phyloP scores from a whole-genome alignment of 2,888 invertebrate species.

The Brenthis ino region DNA sequence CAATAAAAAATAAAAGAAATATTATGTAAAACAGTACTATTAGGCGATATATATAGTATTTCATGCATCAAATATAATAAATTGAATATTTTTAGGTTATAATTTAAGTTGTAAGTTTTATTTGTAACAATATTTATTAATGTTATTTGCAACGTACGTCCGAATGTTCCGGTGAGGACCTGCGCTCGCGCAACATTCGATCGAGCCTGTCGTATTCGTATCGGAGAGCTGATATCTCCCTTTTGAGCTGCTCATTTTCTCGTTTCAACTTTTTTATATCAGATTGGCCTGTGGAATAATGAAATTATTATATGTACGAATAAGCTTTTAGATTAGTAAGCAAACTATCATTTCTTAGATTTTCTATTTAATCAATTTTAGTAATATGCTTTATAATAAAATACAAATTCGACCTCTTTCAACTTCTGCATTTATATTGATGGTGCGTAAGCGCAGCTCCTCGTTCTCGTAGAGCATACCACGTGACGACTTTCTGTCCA shows the following conservation, averaged over 20 bases:
- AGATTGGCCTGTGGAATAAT: slow-evolving; percentile 86
- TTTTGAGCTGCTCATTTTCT: slow-evolving; percentile 93
- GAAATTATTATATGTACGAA: neutral
- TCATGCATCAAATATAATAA: too few species aligned
- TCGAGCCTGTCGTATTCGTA: slow-evolving; percentile 95
- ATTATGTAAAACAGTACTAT: too few species aligned
- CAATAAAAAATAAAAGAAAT: too few species aligned
- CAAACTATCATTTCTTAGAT: too few species aligned
- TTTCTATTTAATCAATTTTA: too few species aligned
- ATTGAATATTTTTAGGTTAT: neutral
- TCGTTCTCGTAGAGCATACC: slow-evolving; percentile 98
- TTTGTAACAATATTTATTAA: slow-evolving; percentile 1
- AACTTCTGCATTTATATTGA: slow-evolving; percentile 95
- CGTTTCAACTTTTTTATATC: slow-evolving; percentile 94
- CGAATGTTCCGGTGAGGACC: slow-evolving; percentile 76
- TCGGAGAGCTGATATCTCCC: slow-evolving; percentile 92
- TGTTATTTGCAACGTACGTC: slow-evolving; percentile 62
- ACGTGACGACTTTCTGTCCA: slow-evolving; percentile 94
- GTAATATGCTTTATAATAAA: neutral
- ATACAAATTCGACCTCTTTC: slow-evolving; percentile 86
- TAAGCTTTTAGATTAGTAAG: too few species aligned
- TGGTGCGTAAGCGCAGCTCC: slow-evolving; percentile 92
- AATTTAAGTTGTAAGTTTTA: slow-evolving; percentile 1
- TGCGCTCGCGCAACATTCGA: slow-evolving; percentile 85
- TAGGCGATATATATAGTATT: too few species aligned